These are phyloP conservation scores for Tetrax tetrax DNA, from an alignment of 2,113 vertebrate genomes.

Conservation along the genomic window DNA sequence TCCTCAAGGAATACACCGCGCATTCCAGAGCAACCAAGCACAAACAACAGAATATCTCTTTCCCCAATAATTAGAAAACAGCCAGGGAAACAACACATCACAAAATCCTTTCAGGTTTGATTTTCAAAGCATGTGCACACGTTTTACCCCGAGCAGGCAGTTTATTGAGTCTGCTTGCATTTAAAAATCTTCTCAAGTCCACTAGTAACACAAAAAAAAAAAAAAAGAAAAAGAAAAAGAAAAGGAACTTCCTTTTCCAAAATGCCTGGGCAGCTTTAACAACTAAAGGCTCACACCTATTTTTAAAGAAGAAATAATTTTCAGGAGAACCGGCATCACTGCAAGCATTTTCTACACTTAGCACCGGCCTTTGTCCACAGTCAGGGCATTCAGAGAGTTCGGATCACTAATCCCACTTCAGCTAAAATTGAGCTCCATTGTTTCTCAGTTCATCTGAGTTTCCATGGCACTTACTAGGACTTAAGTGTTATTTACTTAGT, in stretches of 20 bases:
- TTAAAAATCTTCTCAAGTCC: background rate
- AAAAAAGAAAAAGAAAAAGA: background rate
- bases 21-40: constrained; percentile 71
- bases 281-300: background rate
- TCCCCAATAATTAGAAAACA: constrained; percentile 28
- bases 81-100: background rate
- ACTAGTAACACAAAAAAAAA: background rate
- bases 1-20: constrained; percentile 34
- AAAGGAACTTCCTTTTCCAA: background rate
- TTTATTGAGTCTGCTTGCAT: background rate
- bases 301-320: background rate
- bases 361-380: background rate
- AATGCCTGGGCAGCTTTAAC: background rate
- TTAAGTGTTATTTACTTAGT: constrained; percentile 56
- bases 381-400: background rate
- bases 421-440: constrained; percentile 50
- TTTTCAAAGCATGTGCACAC: background rate
- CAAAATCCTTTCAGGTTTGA: constrained; percentile 30
- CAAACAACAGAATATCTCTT: constrained; percentile 61
- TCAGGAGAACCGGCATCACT: background rate
- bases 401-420: constrained; percentile 51
- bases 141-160: rapidly evolving
- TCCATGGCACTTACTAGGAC: constrained; percentile 38
- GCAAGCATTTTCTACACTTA: background rate
- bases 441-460: constrained; percentile 54